These are phyloP conservation scores for Pristis pectinata DNA, from an alignment of 2,797 vertebrate genomes.

Conservation along the genomic window DNA sequence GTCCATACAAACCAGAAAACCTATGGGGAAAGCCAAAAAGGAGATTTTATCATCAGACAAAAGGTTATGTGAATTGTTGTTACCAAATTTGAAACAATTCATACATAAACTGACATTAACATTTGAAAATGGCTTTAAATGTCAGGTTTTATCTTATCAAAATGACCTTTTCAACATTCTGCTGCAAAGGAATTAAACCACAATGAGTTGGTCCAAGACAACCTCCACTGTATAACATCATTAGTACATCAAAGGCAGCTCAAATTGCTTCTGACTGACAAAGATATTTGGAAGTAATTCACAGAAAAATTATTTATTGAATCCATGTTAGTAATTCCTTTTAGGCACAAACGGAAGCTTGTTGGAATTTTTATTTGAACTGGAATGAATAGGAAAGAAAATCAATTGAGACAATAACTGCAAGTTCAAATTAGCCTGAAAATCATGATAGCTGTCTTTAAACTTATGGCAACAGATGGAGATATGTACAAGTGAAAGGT, in stretches of 20 bases:
- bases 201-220: not conserved
- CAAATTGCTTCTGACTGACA: slow-evolving; percentile 3
- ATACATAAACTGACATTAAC: not conserved
- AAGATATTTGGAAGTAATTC: not conserved
- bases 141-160: slow-evolving; percentile 1
- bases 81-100: not conserved
- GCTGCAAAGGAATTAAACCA: not conserved
- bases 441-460: not conserved
- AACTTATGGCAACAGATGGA: not conserved
- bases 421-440: not conserved
- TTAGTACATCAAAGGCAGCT: not conserved
- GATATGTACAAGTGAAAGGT: not conserved
- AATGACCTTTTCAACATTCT: not conserved
- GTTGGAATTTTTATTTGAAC: not conserved
- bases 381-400: not conserved
- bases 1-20: no score
- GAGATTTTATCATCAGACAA: not conserved
- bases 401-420: not conserved
- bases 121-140: slow-evolving; percentile 3
- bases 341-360: not conserved
- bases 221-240: not conserved
- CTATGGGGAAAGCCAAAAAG: not conserved
- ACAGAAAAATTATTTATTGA: not conserved
- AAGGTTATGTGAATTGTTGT: not conserved
- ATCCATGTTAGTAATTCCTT: not conserved